A percentile compares a stretch with the other conserved stretches of the same genome.
These are phyloP conservation scores for Pangasius sanitwongsei DNA, from an alignment of 2,797 vertebrate genomes.

Conservation along the genomic window DNA sequence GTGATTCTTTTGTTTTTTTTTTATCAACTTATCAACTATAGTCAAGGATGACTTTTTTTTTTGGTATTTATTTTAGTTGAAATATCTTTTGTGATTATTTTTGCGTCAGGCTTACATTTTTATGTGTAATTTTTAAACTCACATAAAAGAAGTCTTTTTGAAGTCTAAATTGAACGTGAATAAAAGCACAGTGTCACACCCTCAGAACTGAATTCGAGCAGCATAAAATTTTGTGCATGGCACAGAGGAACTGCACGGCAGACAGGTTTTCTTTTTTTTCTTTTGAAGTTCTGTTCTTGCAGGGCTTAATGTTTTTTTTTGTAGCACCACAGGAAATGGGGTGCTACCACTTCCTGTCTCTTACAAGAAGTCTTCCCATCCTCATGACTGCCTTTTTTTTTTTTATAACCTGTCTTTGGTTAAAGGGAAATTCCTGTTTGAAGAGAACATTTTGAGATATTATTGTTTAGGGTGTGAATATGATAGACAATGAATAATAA, in stretches of 20 bases:
- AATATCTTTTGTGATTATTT: not conserved
- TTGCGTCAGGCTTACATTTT: not conserved
- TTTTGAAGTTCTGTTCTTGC: constrained; percentile 44
- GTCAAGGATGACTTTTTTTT: not conserved
- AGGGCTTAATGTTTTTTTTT: constrained; percentile 42
- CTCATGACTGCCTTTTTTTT: not conserved
- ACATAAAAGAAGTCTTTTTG: not conserved
- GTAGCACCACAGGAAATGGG: constrained; percentile 62
- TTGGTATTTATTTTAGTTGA: not conserved
- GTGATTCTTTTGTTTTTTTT: not conserved
- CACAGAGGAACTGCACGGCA: constrained; percentile 38
- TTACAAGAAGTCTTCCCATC: constrained; percentile 44
- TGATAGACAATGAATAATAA: not conserved
- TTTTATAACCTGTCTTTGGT: not conserved
- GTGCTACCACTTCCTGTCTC: constrained; percentile 64
- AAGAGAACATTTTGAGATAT: not conserved
- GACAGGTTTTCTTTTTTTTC: constrained; percentile 29
- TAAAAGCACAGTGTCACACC: not conserved
- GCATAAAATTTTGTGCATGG: not conserved
- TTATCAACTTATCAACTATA: not conserved
- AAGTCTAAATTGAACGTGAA: not conserved
- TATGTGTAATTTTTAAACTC: not conserved
- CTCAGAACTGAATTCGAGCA: not conserved
- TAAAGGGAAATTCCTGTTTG: constrained; percentile 32
- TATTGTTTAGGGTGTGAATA: constrained; percentile 11